These are phyloP conservation scores for Branchinecta lindahli DNA, from an alignment of 1,140 invertebrate species.

Conservation along the genomic window DNA sequence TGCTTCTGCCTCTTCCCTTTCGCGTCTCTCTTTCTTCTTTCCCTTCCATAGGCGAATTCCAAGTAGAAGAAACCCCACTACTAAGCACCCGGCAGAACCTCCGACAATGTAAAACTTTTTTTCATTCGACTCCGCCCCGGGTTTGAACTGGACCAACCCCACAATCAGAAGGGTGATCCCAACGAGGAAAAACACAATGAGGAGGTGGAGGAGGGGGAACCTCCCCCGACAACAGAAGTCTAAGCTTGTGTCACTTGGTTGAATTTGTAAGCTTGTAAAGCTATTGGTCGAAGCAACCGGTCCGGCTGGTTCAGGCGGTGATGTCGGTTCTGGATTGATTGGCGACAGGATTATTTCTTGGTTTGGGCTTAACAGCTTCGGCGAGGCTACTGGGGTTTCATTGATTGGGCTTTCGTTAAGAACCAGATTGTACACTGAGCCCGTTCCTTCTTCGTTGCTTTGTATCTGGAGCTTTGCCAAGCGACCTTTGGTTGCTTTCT, in stretches of 20 bases:
- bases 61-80: constrained; percentile 40
- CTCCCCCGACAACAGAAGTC: constrained; percentile 31
- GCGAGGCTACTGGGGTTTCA: constrained; percentile 40
- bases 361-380: constrained; percentile 11
- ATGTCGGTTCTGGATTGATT: constrained; percentile 13
- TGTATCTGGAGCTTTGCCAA: constrained; percentile 14
- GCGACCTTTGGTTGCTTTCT: constrained; percentile 36
- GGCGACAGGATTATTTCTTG: constrained; percentile 16
- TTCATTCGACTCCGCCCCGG: constrained; percentile 56
- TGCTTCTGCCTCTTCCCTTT: not conserved
- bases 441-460: constrained; percentile 3
- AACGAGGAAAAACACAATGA: constrained; percentile 53
- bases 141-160: constrained; percentile 59
- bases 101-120: constrained; percentile 45
- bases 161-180: constrained; percentile 59
- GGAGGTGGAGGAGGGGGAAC: constrained; percentile 51
- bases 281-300: not conserved
- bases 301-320: not conserved
- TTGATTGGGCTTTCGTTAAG: constrained; percentile 43
- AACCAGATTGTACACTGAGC: constrained; percentile 16
- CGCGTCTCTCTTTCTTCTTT: not conserved
- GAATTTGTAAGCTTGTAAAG: constrained; percentile 7
- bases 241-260: constrained; percentile 11
- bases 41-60: constrained; percentile 29
- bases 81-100: constrained; percentile 36